Evolutionary conservation across 2,797 vertebrate genomes (phyloP).

Genomic region (Percopsis omiscomaycus): DNA sequence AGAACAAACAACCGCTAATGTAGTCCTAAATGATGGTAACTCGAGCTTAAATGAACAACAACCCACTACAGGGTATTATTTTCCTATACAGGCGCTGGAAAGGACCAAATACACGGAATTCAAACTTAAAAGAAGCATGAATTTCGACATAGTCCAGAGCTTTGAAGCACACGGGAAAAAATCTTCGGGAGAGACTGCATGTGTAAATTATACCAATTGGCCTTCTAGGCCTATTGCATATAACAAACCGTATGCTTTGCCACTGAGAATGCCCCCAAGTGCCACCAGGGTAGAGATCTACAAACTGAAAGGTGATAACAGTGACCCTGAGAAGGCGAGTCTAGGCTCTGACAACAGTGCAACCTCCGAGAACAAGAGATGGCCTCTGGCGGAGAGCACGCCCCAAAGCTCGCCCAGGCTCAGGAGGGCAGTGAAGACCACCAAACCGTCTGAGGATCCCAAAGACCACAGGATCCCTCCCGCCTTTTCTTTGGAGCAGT

Average conservation of each 20-base stretch:
- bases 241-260: conserved; percentile 82
- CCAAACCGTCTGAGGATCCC: conserved; percentile 71
- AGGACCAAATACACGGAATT: conserved; percentile 35
- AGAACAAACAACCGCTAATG: neutral
- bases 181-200: neutral
- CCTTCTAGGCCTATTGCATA: neutral
- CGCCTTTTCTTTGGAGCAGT: conserved; percentile 76
- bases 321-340: conserved; percentile 25
- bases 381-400: conserved; percentile 41
- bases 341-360: conserved; percentile 25
- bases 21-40: neutral
- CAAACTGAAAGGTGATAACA: conserved; percentile 25
- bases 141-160: conserved; percentile 37
- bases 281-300: conserved; percentile 28
- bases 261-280: conserved; percentile 76
- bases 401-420: conserved; percentile 64
- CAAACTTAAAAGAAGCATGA: conserved; percentile 37
- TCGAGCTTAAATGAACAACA: conserved; percentile 8
- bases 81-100: conserved; percentile 46
- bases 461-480: conserved; percentile 58
- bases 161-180: neutral
- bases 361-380: conserved; percentile 44
- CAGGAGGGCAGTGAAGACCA: conserved; percentile 65
- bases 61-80: conserved; percentile 28
- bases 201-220: conserved; percentile 4